Percentiles rank a stretch among this genome's conserved stretches.
phyloP scores from a whole-genome alignment of 1,140 invertebrate genomes.

The Xylocopa sonorina region DNA sequence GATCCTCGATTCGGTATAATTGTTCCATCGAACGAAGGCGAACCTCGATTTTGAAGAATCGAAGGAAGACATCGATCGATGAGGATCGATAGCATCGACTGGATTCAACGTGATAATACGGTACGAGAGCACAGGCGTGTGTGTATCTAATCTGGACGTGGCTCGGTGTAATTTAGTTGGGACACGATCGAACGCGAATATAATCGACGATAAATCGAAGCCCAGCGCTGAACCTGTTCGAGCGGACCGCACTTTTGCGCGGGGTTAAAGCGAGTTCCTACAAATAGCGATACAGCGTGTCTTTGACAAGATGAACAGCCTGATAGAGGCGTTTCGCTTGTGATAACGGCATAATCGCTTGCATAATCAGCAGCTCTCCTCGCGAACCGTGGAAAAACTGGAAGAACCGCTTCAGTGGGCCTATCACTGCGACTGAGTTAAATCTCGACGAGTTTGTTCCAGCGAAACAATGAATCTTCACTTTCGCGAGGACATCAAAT shows the following conservation, averaged over 20 bases:
- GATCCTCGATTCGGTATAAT: no score
- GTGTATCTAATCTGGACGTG: conserved; percentile 63
- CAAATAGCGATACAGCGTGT: conserved; percentile 30
- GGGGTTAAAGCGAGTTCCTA: conserved; percentile 2
- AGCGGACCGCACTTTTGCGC: background rate
- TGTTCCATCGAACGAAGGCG: conserved; percentile 9
- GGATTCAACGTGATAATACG: conserved; percentile 66
- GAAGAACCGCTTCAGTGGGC: conserved; percentile 9
- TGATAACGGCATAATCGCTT: conserved; percentile 25
- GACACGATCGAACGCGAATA: conserved; percentile 30
- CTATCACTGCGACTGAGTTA: background rate
- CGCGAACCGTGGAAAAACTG: background rate
- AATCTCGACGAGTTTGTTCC: background rate
- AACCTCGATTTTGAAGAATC: conserved; percentile 17
- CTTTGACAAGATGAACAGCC: conserved; percentile 42
- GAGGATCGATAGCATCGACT: conserved; percentile 50
- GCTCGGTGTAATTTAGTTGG: conserved; percentile 37
- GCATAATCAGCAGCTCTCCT: conserved; percentile 11
- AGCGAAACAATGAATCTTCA: background rate
- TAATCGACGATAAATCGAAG: conserved; percentile 48
- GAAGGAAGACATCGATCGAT: conserved; percentile 4
- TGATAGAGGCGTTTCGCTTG: conserved; percentile 29
- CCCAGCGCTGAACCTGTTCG: conserved; percentile 24
- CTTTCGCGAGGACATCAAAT: no score
- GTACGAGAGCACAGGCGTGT: conserved; percentile 19